Percentiles rank a stretch among this genome's conserved stretches.
phyloP scores from a whole-genome alignment of 1,140 invertebrate genomes.

The Apis cerana region DNA sequence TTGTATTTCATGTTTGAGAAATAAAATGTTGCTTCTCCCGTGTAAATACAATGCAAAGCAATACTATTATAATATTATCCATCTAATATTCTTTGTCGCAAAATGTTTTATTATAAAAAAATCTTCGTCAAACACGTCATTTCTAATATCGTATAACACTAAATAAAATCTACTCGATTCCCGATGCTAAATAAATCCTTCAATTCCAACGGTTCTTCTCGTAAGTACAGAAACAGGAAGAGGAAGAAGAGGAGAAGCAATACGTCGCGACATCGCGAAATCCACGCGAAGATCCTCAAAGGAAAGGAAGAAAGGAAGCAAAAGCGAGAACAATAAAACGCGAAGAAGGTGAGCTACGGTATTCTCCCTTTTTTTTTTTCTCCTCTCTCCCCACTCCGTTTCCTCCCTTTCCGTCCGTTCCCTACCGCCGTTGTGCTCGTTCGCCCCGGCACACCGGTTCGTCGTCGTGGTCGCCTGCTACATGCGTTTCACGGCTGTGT shows the following conservation, averaged over 20 bases:
- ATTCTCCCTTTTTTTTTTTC: background rate
- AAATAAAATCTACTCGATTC: background rate
- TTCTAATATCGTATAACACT: too few species aligned
- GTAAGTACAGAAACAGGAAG: background rate
- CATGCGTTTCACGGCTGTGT: constrained; percentile 42
- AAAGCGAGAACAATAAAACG: constrained; percentile 34
- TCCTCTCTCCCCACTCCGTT: background rate
- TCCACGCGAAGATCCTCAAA: constrained; percentile 10
- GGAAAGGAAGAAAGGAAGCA: constrained; percentile 5
- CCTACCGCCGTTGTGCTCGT: background rate
- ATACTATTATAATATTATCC: too few species aligned
- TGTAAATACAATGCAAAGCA: too few species aligned
- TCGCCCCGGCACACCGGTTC: constrained; percentile 1
- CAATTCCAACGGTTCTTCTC: background rate
- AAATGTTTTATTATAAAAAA: background rate
- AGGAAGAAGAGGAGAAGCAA: background rate
- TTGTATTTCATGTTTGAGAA: too few species aligned
- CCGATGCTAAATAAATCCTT: background rate
- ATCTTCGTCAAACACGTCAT: background rate
- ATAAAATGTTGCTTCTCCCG: too few species aligned
- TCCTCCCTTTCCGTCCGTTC: background rate
- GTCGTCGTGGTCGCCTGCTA: constrained; percentile 16
- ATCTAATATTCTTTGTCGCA: too few species aligned
- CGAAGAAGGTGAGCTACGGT: constrained; percentile 34
- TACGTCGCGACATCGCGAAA: background rate